Evolutionary conservation across 2,113 vertebrate species (phyloP).

Genomic region (human (Homo sapiens)): GRCh38 chrX:130105501-130106000

Average conservation of each 20-base stretch:
- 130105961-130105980: conserved; percentile 46
- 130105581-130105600: neutral
- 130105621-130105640: neutral
- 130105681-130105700: neutral
- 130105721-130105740: neutral
- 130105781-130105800: neutral
- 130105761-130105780: neutral
- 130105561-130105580: neutral
- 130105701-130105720: conserved; percentile 3
- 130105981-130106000: neutral
- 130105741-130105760: neutral
- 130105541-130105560: neutral
- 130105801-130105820: neutral
- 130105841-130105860: neutral
- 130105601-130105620: neutral
- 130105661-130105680: neutral
- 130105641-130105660: neutral
- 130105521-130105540: conserved; percentile 15
- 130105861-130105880: neutral
- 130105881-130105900: neutral
- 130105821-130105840: neutral
- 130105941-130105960: conserved; percentile 4
- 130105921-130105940: conserved; percentile 60
- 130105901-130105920: neutral
- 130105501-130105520: neutral